Evolutionary conservation across 1,140 invertebrate genomes (phyloP).

Genomic region (Probaryconus sp.): DNA sequence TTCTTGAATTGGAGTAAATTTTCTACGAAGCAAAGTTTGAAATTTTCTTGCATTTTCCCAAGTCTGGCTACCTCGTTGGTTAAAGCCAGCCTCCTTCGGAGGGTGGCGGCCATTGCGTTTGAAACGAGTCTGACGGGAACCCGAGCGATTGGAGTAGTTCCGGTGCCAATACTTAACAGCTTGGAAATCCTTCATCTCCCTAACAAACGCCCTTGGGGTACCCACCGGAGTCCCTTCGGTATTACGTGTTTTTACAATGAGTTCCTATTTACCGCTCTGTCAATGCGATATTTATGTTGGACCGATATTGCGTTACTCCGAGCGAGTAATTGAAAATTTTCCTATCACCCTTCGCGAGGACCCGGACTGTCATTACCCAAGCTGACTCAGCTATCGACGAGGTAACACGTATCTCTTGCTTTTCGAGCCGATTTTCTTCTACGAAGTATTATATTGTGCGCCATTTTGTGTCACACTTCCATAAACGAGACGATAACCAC

Average conservation of each 20-base stretch:
- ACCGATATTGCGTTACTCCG: constrained; percentile 71
- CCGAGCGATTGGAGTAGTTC: constrained; percentile 58
- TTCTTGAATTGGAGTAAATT: too few relatives aligned
- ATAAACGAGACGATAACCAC: not conserved
- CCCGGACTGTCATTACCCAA: constrained; percentile 43
- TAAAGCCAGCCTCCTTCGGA: constrained; percentile 39
- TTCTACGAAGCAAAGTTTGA: too few relatives aligned
- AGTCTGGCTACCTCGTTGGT: constrained; percentile 52
- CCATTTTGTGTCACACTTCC: too few relatives aligned
- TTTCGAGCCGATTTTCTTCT: not conserved
- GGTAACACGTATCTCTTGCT: constrained; percentile 1
- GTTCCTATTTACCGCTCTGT: constrained; percentile 75
- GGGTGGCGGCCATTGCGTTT: constrained; percentile 54
- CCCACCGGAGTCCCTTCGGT: constrained; percentile 50
- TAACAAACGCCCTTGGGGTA: constrained; percentile 66
- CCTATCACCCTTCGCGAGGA: constrained; percentile 50
- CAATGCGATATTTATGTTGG: constrained; percentile 76
- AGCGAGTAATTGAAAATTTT: constrained; percentile 77
- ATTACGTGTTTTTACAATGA: constrained; percentile 73
- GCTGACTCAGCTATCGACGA: constrained; percentile 60
- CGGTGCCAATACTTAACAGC: constrained; percentile 62
- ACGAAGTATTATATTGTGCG: not conserved
- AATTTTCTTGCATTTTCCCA: too few relatives aligned
- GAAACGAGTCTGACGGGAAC: constrained; percentile 52
- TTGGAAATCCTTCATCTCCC: constrained; percentile 59